These are phyloP conservation scores for Hemiprocne comata DNA, from an alignment of 2,113 vertebrate species.

Conservation along the genomic window DNA sequence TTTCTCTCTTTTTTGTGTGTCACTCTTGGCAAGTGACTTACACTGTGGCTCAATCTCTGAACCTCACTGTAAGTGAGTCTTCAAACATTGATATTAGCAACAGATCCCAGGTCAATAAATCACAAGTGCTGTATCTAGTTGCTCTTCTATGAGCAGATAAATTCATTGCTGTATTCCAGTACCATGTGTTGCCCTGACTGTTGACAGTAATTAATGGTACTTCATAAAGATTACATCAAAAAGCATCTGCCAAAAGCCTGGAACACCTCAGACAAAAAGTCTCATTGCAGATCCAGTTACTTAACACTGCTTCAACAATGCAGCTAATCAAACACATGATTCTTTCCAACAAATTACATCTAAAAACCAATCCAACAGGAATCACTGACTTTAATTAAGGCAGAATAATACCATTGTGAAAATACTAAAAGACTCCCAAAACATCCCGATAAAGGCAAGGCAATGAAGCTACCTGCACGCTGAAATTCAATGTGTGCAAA, in stretches of 20 bases:
- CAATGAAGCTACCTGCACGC: neutral
- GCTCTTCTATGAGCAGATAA: neutral
- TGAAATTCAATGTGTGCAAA: neutral
- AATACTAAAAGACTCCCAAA: neutral
- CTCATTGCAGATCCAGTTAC: neutral
- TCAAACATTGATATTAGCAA: neutral
- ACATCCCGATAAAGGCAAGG: neutral
- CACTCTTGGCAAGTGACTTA: neutral
- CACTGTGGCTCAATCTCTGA: neutral
- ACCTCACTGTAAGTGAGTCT: neutral
- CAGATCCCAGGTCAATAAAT: neutral
- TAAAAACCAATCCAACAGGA: neutral
- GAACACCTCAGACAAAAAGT: neutral
- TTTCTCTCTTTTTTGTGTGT: neutral
- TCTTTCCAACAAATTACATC: neutral
- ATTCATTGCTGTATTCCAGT: neutral
- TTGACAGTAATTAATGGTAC: neutral
- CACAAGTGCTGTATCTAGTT: neutral
- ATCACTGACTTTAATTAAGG: neutral
- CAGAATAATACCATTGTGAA: neutral
- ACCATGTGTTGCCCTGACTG: neutral
- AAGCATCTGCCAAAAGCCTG: neutral
- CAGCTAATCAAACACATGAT: neutral
- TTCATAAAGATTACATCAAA: neutral
- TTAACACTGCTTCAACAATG: neutral